Conservation (phyloP, 2,113 vertebrate species). For the Miniopterus natalensis region DNA sequence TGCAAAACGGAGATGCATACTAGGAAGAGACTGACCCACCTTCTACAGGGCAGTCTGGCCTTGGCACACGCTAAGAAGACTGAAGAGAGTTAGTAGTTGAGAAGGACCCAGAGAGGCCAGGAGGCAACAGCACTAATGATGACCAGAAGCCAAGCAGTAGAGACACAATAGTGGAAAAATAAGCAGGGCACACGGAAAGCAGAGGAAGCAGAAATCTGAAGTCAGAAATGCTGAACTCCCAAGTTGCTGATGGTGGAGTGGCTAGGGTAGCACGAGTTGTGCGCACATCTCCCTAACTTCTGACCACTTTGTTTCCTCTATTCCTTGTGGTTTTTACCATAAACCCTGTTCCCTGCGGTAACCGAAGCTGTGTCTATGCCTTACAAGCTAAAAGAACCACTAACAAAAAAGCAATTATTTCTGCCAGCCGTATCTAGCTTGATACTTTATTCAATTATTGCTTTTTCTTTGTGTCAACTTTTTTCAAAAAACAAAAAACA, state of each 20-base stretch:
- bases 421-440: neutral
- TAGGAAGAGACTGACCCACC: too few relatives aligned
- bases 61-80: neutral
- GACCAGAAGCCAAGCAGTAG: neutral
- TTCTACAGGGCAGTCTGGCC: neutral
- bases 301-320: neutral
- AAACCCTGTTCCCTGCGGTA: neutral
- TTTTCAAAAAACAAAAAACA: neutral
- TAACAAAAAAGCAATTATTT: neutral
- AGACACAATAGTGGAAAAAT: neutral
- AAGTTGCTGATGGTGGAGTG: neutral
- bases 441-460: neutral
- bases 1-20: neutral
- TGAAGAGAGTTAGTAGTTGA: neutral
- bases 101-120: neutral
- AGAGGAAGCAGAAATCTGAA: neutral
- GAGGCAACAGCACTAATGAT: neutral
- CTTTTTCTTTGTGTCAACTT: neutral
- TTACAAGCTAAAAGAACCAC: neutral
- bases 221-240: neutral
- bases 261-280: accelerated
- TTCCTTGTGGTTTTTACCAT: neutral
- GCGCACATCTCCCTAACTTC: neutral
- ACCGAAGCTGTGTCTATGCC: neutral
- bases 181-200: neutral